Conservation (phyloP, 2,888 invertebrate species). For the Emmelina monodactyla region DNA sequence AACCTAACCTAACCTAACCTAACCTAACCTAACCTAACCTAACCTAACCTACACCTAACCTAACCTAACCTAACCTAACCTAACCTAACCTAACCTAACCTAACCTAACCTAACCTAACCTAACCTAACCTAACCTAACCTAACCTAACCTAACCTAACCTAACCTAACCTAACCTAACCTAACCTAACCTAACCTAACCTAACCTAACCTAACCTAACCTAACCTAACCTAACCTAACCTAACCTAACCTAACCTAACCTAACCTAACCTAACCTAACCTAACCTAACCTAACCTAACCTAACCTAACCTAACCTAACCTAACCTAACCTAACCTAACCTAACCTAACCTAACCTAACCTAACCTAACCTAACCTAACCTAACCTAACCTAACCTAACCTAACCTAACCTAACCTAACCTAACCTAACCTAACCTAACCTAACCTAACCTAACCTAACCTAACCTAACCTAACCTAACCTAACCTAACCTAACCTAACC, state of each 20-base stretch:
- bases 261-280: constrained; percentile 12
- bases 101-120: constrained; percentile 11
- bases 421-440: constrained; percentile 7
- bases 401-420: constrained; percentile 9
- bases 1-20: not conserved
- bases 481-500: too few species aligned
- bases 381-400: constrained; percentile 9
- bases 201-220: constrained; percentile 10
- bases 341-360: constrained; percentile 9
- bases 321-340: constrained; percentile 8
- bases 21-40: constrained; percentile 12
- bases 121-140: constrained; percentile 10
- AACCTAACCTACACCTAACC: constrained; percentile 10
- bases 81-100: constrained; percentile 12
- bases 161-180: constrained; percentile 10
- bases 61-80: constrained; percentile 15
- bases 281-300: constrained; percentile 5
- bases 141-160: constrained; percentile 9
- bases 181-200: constrained; percentile 11
- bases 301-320: constrained; percentile 6
- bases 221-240: constrained; percentile 11
- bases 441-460: too few species aligned
- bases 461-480: too few species aligned
- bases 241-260: constrained; percentile 13
- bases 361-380: constrained; percentile 9